Base-by-base conservation (phyloP, 2,797 vertebrate genomes). In the Sorex maritimensis region DNA sequence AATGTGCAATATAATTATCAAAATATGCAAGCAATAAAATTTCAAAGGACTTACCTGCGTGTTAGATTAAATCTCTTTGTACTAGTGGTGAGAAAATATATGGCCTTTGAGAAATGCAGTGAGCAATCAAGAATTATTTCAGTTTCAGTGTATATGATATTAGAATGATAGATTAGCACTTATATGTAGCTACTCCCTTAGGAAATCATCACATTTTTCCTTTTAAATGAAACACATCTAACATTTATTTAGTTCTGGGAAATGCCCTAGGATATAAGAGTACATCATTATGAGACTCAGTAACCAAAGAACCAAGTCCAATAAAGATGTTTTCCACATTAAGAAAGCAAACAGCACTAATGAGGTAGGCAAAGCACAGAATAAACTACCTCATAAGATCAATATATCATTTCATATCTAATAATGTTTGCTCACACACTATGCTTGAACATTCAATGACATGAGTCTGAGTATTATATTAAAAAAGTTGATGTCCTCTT, bases 201-300 rank as follows among this genome's bases (percentile, higher is more conserved):
- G 21, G 30, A 69, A 81, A 72, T 38, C 5, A 61, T 61, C 68
- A 88, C 11, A 11, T 55, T 0, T 8, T 52, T 89, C 4, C 26
- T 74, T 92, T 92, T 69, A 68, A 78, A 68, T 82, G 41, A 79
- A 86, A 89, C 49, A 44, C 10, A 82, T 63, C 68, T 92, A 78
- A 41, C 21, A 38, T 24, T 2, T 86, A 68, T n/a, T 3, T 86
- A 68, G 14, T 81, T 86, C 46, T 30, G 67, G 49, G 13, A 83
- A 82, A 77, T 63, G 21, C 15, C 6, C 0, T 19, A 77, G 67
- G 10, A 75, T 80, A 52, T n/a, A 46, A 84, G 49, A 71, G 28
- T 30, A 65, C 68, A 74, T 34, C 68, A 38, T 28, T 21, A 9
- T 69, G 38, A 30, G 30, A 71, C 49, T 91, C 46, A 79, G 46